phyloP scores from a whole-genome alignment of 2,888 invertebrate species.

The Eupelmus urozonus region DNA sequence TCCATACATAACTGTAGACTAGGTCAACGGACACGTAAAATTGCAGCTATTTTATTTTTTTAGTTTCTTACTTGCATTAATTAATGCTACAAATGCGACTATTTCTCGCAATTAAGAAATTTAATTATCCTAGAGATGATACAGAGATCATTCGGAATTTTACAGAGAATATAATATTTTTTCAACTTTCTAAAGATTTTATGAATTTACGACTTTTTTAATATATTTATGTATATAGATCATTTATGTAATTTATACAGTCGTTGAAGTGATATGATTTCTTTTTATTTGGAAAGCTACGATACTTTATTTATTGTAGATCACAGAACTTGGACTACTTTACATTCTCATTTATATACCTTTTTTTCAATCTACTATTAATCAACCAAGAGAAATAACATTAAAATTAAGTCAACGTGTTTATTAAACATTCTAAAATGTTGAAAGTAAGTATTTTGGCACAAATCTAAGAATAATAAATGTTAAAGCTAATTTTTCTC shows the following conservation, averaged over 20 bases:
- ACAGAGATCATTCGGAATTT: constrained; percentile 21
- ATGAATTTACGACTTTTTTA: no score
- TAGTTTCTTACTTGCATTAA: constrained; percentile 7
- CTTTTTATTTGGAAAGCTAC: constrained; percentile 29
- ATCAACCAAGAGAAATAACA: constrained; percentile 36
- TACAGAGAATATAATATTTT: constrained; percentile 16
- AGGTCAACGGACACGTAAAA: constrained; percentile 37
- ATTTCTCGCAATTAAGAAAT: constrained; percentile 21
- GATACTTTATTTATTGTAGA: constrained; percentile 57
- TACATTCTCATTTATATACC: constrained; percentile 44
- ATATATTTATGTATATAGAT: not conserved
- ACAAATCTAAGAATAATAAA: constrained; percentile 24
- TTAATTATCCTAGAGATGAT: constrained; percentile 21
- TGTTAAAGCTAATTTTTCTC: constrained; percentile 7
- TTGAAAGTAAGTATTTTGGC: constrained; percentile 22
- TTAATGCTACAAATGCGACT: constrained; percentile 13
- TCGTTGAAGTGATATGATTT: constrained; percentile 33
- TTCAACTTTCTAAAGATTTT: no score
- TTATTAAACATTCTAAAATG: constrained; percentile 12
- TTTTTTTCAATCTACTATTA: not conserved
- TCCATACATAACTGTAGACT: constrained; percentile 52
- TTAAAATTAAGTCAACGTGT: constrained; percentile 46
- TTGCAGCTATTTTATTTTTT: constrained; percentile 40
- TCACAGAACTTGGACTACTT: constrained; percentile 56
- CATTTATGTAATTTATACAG: constrained; percentile 42